Percentiles rank a stretch among this genome's conserved stretches.
Conservation (phyloP, 2,888 invertebrate genomes). For the Smittia sp. region DNA sequence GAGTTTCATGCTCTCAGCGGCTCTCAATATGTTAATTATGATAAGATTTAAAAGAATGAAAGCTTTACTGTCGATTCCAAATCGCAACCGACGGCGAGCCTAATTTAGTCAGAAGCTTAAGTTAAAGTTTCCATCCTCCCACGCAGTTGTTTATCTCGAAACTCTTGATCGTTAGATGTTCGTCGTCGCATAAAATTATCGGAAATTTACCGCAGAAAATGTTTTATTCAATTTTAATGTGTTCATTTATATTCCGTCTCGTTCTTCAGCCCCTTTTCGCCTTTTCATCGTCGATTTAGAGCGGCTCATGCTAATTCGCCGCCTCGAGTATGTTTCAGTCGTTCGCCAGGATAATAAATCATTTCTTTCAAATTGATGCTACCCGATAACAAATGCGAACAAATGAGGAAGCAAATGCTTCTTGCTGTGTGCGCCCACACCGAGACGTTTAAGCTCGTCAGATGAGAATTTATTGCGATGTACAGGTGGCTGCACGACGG, state of each 20-base stretch:
- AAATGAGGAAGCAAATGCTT: neutral
- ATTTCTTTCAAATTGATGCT: neutral
- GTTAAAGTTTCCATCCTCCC: neutral
- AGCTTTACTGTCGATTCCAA: too few species aligned
- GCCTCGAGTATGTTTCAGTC: too few species aligned
- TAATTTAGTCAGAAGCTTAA: too few species aligned
- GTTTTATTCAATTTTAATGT: too few species aligned
- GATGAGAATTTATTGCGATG: neutral
- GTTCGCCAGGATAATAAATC: neutral
- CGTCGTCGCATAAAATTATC: neutral
- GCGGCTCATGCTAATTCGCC: too few species aligned
- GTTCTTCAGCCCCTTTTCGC: neutral
- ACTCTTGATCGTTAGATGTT: neutral
- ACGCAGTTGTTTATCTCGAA: neutral
- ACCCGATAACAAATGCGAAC: neutral
- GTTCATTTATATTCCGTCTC: neutral
- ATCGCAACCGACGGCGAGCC: too few species aligned
- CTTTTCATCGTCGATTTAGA: too few species aligned
- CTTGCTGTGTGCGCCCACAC: neutral
- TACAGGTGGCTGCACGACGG: constrained; percentile 1
- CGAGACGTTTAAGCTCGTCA: neutral
- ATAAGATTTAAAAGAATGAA: too few species aligned
- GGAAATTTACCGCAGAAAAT: too few species aligned
- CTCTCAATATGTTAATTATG: too few species aligned
- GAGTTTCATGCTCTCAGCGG: too few species aligned